A percentile compares a stretch with the other conserved stretches of the same genome.
Conservation (phyloP, 2,113 vertebrate genomes). For the Neogobius melanostomus region DNA sequence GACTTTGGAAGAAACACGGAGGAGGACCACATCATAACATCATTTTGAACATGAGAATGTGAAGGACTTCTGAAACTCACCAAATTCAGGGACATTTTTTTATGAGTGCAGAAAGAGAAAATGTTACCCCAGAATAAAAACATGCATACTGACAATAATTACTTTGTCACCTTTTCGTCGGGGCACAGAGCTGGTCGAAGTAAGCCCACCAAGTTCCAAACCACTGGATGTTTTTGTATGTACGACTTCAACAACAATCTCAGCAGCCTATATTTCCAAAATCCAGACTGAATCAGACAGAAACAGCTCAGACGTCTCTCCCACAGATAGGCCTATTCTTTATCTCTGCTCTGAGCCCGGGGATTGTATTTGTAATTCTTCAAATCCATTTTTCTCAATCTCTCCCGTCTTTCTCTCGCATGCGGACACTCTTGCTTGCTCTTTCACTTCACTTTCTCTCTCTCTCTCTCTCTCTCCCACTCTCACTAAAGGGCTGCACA, state of each 20-base stretch:
- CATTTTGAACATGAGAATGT: too few species aligned
- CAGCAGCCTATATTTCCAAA: background rate
- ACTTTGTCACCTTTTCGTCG: background rate
- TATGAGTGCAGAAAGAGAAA: too few species aligned
- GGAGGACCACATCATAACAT: too few species aligned
- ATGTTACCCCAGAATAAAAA: too few species aligned
- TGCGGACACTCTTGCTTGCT: too few species aligned
- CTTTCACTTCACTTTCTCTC: background rate
- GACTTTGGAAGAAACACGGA: too few species aligned
- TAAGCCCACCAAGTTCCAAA: background rate
- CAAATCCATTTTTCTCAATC: slow-evolving; percentile 3
- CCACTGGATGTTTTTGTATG: background rate
- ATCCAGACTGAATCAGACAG: slow-evolving; percentile 6
- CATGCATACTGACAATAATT: too few species aligned
- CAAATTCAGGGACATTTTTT: too few species aligned
- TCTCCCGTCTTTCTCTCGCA: too few species aligned
- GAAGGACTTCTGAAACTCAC: too few species aligned
- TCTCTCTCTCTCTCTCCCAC: background rate
- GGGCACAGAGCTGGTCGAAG: background rate
- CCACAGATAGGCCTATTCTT: background rate
- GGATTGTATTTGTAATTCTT: slow-evolving; percentile 9
- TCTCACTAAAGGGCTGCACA: too few species aligned
- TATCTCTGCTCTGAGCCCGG: slow-evolving; percentile 1
- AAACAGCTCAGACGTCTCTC: slow-evolving; percentile 13
- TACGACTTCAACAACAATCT: background rate